Base-by-base conservation (phyloP, 2,888 invertebrate genomes). In the Nephrotoma appendiculata region DNA sequence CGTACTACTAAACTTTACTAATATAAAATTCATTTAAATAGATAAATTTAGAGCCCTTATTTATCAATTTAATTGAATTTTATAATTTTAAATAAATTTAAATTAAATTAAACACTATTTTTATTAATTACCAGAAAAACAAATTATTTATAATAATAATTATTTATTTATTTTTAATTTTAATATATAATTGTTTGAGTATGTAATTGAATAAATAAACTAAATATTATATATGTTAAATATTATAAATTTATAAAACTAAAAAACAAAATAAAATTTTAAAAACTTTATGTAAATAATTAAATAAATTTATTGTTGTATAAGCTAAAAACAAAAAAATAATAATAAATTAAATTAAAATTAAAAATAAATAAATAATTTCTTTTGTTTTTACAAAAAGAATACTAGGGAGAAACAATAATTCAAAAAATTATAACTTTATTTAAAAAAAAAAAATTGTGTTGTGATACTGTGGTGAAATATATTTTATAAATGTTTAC, bases 1-100 rank as follows among this genome's bases (percentile, higher is more conserved):
- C 31, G 3, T 31, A 52, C 7, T 15, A 52, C 31, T 44, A 44
- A 9, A 44, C 31, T 31, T 31, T 19, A 9, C 71, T 71, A 71
- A 71, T 9, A 31, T 84, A 85, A 85, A 85, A 89, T 88, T 90
- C 89, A 90, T 90, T 91, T 90, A 89, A 90, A 90, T 91, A 89
- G 91, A 90, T 90, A 90, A 90, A 44, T 90, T 89, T 88, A 88
- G 91, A 91, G 91, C 91, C 91, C 91, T 90, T 89, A 90, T 90
- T 91, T 90, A 89, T 90, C 88, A 88, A 90, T 91, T 90, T 90
- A 90, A 90, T 91, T 91, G 90, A 90, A 87, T 87, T 85, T 87
- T 87, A 88, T 71, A 85, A 44, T 44, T 44, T 85, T 45, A 85
- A 85, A 11, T 11, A 45, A 84, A 84, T n/a, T 42, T 42, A 42